Conservation (phyloP, 2,113 vertebrate genomes). For the Peromyscus maniculatus region DNA sequence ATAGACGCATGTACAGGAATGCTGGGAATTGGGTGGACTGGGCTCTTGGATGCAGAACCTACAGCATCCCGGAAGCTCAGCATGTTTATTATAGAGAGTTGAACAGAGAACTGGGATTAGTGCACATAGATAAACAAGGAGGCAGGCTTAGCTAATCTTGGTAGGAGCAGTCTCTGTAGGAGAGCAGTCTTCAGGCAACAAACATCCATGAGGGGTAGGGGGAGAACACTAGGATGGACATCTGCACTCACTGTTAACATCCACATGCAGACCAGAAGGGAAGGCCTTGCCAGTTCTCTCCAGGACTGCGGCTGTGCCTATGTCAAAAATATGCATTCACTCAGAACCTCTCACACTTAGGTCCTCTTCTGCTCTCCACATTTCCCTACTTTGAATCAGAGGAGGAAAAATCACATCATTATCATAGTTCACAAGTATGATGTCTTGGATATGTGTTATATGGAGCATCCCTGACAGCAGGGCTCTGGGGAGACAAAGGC, state of each 20-base stretch:
- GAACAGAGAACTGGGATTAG: not conserved
- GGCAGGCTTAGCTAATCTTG: not conserved
- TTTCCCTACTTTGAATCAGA: not conserved
- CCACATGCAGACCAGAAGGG: not conserved
- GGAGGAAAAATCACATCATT: not conserved
- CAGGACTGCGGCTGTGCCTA: not conserved
- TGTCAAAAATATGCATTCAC: not conserved
- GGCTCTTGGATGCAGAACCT: not conserved
- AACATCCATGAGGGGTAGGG: not conserved
- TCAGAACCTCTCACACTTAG: not conserved
- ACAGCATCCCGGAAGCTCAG: not conserved
- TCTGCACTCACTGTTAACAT: not conserved
- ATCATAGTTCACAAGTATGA: not conserved
- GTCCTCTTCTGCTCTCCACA: not conserved
- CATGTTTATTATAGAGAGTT: not conserved
- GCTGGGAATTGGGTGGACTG: not conserved
- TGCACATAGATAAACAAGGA: not conserved
- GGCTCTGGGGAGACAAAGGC: not conserved
- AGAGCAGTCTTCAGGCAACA: not conserved
- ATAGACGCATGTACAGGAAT: not conserved
- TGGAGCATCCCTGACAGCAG: not conserved
- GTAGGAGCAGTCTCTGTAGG: not conserved
- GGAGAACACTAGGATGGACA: not conserved
- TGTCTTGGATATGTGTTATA: not conserved
- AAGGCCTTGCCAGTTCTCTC: not conserved